Conservation (phyloP, 2,888 invertebrate species). For the Netelia fuscicornis region DNA sequence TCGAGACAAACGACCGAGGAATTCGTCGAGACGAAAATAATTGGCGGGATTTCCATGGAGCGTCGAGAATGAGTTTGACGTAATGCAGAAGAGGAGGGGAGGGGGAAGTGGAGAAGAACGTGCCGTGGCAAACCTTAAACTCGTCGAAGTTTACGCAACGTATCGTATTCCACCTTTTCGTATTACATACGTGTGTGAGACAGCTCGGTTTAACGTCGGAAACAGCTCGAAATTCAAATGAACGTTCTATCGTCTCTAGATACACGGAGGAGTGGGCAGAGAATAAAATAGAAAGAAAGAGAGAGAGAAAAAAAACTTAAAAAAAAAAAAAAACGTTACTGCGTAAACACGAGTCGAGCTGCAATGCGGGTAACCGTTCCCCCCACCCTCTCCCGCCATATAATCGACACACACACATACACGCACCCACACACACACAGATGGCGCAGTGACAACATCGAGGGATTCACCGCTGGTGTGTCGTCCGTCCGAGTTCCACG, state of each 20-base stretch:
- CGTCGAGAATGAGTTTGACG: neutral
- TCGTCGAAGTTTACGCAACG: neutral
- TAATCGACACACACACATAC: too few relatives aligned
- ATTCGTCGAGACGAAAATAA: neutral
- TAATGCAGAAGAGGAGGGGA: neutral
- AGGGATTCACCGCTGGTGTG: neutral
- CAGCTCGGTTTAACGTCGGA: neutral
- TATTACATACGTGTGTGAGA: neutral
- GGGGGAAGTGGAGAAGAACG: neutral
- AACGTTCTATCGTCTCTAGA: neutral
- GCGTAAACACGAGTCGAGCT: constrained; percentile 49
- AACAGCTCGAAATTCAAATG: neutral
- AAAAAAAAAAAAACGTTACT: constrained; percentile 32
- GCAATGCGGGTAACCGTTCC: constrained; percentile 52
- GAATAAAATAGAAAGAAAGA: neutral
- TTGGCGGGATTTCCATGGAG: neutral
- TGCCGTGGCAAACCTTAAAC: neutral
- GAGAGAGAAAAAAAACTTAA: neutral
- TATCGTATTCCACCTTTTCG: neutral
- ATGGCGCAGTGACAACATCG: constrained; percentile 36
- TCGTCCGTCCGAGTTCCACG: neutral
- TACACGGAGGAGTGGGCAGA: neutral
- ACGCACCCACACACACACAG: too few relatives aligned
- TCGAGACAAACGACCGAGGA: neutral
- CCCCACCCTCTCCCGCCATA: constrained; percentile 1